These are phyloP conservation scores for Chloropsis hardwickii DNA, from an alignment of 2,113 vertebrate genomes.

Conservation along the genomic window DNA sequence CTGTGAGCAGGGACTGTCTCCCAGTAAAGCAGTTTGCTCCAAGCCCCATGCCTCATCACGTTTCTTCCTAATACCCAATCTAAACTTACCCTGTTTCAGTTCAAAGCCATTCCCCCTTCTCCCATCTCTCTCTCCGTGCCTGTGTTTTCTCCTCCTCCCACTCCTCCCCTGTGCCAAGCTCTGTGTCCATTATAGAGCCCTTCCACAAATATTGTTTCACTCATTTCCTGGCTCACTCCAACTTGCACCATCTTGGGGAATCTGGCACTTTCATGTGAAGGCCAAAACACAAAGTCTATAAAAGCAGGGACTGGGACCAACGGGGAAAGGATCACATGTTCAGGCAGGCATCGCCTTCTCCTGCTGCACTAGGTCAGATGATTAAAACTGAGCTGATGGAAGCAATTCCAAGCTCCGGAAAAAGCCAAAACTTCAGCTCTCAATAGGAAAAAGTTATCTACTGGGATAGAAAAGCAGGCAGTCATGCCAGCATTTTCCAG, in stretches of 20 bases:
- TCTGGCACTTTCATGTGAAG: neutral
- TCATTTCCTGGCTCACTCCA: neutral
- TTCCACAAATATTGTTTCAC: neutral
- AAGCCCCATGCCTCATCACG: neutral
- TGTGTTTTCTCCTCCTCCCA: neutral
- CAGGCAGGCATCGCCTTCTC: neutral
- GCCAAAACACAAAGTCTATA: neutral
- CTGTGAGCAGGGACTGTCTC: neutral
- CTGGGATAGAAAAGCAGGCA: neutral
- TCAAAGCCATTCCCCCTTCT: neutral
- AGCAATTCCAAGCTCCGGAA: neutral
- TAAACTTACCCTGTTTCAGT: neutral
- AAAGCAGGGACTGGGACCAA: neutral
- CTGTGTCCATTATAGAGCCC: neutral
- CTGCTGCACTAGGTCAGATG: neutral
- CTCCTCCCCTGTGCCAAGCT: accelerated
- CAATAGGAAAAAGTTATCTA: conserved; percentile 18
- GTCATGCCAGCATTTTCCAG: neutral
- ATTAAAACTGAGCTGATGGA: neutral
- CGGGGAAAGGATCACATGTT: neutral
- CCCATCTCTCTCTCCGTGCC: neutral
- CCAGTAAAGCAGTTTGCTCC: neutral
- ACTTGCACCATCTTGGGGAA: neutral
- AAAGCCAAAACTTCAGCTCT: neutral
- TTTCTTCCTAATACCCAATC: neutral